Percentiles rank a stretch among this genome's conserved stretches.
These are phyloP conservation scores for Mus caroli DNA, from an alignment of 2,797 vertebrate species.

Conservation along the genomic window DNA sequence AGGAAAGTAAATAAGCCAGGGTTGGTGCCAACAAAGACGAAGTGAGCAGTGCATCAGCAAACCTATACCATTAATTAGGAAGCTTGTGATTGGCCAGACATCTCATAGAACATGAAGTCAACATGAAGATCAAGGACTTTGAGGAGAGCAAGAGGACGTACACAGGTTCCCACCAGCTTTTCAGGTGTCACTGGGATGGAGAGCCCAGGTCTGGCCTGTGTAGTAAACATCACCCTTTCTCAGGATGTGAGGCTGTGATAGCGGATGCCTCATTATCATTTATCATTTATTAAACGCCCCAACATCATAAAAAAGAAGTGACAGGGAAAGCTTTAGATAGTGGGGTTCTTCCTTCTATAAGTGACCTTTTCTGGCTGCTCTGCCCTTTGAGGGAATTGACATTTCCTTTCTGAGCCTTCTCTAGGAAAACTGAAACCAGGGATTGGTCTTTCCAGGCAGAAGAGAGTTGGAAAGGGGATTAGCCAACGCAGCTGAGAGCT, in stretches of 20 bases:
- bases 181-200: neutral
- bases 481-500: conserved; percentile 78
- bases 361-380: neutral
- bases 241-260: neutral
- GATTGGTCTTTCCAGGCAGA: conserved; percentile 56
- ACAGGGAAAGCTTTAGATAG: neutral
- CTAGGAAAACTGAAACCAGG: conserved; percentile 59
- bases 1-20: neutral
- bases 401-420: neutral
- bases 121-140: neutral
- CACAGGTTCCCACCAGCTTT: neutral
- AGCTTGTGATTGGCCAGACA: neutral
- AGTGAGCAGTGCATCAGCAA: neutral
- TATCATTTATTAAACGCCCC: neutral
- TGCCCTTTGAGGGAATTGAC: neutral
- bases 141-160: neutral
- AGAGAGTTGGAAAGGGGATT: neutral
- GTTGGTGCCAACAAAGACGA: neutral
- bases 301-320: neutral
- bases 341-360: neutral
- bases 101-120: neutral
- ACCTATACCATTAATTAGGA: neutral
- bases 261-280: neutral
- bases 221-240: neutral
- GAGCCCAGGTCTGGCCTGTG: neutral